Base-by-base conservation (phyloP, 2,113 vertebrate genomes). In the Leiothrix lutea region DNA sequence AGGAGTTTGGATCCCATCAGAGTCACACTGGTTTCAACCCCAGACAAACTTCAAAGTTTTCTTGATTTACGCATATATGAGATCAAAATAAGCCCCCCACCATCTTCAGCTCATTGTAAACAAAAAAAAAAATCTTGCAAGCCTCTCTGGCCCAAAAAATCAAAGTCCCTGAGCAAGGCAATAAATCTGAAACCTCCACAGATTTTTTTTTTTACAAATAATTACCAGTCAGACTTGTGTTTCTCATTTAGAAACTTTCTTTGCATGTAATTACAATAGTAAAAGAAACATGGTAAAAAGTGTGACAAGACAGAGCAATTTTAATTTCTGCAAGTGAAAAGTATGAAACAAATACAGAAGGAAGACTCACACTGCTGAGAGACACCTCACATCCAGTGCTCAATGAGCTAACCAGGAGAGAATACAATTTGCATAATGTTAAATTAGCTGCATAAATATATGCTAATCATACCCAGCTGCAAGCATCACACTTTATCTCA, bases 391-490 rank as follows among this genome's bases (percentile, higher is more conserved):
- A 86, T 58, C 47, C 42, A 75, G 21, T 9, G 38, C 50, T 93
- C 79, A 54, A 2, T 47, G 29, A 92, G 38, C 60, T 90, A 80
- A 73, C 54, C 81, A 54, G 82, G 44, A 90, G 81, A 91, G 35
- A 86, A 86, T 48, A 90, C 0, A 0, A 83, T 86, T 86, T 91
- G 51, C 86, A 66, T 38, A 74, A 64, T 29, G 44, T 74, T 83
- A 88, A 80, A 92, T 94, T 78, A 94, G 64, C 2, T 1, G 60
- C 35, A 73, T 44, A 80, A 88, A 92, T 71, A 23, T 74, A 83
- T 62, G 75, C 62, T 95, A 90, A 95, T 78, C 67, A 56, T n/a
- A 90, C 8, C 23, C 75, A 92, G 80, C 60, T 95, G 72, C 86
- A 77, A 56, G 42, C 70, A 74, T 28, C 77, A 92, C 0, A 0